Conservation (phyloP, 2,113 vertebrate species). For the Callionymus lyra region DNA sequence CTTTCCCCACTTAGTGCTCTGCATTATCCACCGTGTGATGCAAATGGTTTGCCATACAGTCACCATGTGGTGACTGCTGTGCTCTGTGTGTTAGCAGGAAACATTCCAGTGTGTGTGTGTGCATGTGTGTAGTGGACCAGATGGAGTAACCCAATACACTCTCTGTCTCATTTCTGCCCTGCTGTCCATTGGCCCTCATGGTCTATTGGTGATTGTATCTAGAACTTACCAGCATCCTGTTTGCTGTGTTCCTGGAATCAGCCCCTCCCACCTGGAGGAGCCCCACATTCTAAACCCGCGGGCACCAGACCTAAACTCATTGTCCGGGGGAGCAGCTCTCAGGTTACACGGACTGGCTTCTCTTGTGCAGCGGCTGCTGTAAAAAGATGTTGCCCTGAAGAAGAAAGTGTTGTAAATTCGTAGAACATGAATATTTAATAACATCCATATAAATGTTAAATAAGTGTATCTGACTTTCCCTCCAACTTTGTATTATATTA, state of each 20-base stretch:
- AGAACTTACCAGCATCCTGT: slow-evolving; percentile 59
- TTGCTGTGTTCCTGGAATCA: slow-evolving; percentile 58
- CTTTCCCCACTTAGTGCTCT: too few species aligned
- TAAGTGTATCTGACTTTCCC: too few species aligned
- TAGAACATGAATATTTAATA: too few species aligned
- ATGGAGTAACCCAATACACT: slow-evolving; percentile 66
- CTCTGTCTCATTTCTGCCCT: slow-evolving; percentile 46
- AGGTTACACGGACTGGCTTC: slow-evolving; percentile 30
- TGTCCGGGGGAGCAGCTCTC: slow-evolving; percentile 35
- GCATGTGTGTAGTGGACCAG: slow-evolving; percentile 33
- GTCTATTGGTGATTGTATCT: slow-evolving; percentile 57
- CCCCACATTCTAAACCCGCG: background rate
- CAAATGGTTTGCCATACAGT: slow-evolving; percentile 47
- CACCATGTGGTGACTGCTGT: slow-evolving; percentile 48
- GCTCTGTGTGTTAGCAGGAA: slow-evolving; percentile 23
- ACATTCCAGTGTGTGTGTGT: slow-evolving; percentile 3
- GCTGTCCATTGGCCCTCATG: slow-evolving; percentile 49
- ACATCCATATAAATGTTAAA: too few species aligned
- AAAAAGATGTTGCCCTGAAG: too few species aligned
- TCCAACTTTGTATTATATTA: too few species aligned
- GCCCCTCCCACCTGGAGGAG: slow-evolving; percentile 10
- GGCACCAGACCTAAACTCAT: slow-evolving; percentile 7
- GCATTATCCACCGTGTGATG: slow-evolving; percentile 12
- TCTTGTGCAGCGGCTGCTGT: slow-evolving; percentile 9
- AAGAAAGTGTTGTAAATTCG: too few species aligned